These are phyloP conservation scores for Drosophila virilis DNA, from an alignment of 1,140 invertebrate species.

Conservation along the genomic window DNA sequence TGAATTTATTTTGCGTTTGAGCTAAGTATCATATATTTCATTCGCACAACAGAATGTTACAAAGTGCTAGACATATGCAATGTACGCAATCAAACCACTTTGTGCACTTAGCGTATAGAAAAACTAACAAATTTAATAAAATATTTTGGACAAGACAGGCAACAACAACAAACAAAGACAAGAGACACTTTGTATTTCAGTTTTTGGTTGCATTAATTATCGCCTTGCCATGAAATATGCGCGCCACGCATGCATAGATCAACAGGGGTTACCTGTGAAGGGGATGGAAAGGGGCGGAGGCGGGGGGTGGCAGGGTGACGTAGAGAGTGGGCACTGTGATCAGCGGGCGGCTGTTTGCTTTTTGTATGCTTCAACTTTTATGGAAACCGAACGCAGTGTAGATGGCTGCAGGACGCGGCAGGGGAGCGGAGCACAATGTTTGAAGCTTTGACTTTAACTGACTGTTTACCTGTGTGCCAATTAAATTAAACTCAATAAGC, in stretches of 20 bases:
- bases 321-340: neutral
- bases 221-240: slow-evolving; percentile 82
- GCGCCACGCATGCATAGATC: slow-evolving; percentile 76
- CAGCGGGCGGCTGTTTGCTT: slow-evolving; percentile 4
- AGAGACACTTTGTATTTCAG: slow-evolving; percentile 70
- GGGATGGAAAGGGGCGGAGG: neutral
- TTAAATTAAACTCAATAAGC: slow-evolving; percentile 70
- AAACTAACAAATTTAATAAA: slow-evolving; percentile 76
- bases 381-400: neutral
- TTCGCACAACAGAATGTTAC: neutral
- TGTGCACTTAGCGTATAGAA: slow-evolving; percentile 41
- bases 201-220: slow-evolving; percentile 82
- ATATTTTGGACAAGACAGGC: slow-evolving; percentile 50
- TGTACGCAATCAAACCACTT: slow-evolving; percentile 33
- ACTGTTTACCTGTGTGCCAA: slow-evolving; percentile 76
- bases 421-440: slow-evolving; percentile 6
- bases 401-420: neutral
- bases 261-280: neutral
- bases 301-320: neutral
- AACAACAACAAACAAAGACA: slow-evolving; percentile 41
- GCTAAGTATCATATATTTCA: neutral
- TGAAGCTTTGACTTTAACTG: slow-evolving; percentile 61
- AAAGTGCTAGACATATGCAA: neutral
- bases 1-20: too few relatives aligned
- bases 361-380: neutral